These are phyloP conservation scores for Parazoanthus darwini DNA, from an alignment of 92 coral and sea anemone genomes.

Conservation along the genomic window DNA sequence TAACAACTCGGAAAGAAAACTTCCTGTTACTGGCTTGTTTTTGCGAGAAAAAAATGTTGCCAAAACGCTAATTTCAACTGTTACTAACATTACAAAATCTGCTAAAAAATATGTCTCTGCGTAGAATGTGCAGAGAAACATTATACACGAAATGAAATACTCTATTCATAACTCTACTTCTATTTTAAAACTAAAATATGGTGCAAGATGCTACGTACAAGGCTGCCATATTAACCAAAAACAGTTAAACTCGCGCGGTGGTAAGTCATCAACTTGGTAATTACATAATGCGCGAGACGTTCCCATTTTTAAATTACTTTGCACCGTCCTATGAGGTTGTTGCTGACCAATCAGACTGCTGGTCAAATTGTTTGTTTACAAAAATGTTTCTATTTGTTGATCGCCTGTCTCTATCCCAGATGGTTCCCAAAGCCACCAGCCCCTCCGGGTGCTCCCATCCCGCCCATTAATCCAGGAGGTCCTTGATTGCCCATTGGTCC, in stretches of 20 bases:
- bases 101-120: constrained; percentile 42
- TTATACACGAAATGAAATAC: background rate
- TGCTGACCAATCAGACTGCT: background rate
- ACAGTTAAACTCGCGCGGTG: background rate
- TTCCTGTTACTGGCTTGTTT: background rate
- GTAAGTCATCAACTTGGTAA: background rate
- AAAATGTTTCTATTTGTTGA: background rate
- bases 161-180: background rate
- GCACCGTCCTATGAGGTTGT: background rate
- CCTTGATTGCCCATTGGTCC: constrained; percentile 95
- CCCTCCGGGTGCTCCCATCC: constrained; percentile 72
- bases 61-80: background rate
- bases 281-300: background rate
- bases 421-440: constrained; percentile 72
- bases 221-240: background rate
- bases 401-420: constrained; percentile 52
- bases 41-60: background rate
- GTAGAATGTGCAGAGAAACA: constrained; percentile 8
- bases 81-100: constrained; percentile 17
- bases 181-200: background rate
- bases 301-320: constrained; percentile 1
- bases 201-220: background rate
- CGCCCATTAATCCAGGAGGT: constrained; percentile 92
- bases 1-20: background rate
- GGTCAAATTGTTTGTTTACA: constrained; percentile 14